Base-by-base conservation (phyloP, 2,888 invertebrate genomes). In the Cheilosia impressa region DNA sequence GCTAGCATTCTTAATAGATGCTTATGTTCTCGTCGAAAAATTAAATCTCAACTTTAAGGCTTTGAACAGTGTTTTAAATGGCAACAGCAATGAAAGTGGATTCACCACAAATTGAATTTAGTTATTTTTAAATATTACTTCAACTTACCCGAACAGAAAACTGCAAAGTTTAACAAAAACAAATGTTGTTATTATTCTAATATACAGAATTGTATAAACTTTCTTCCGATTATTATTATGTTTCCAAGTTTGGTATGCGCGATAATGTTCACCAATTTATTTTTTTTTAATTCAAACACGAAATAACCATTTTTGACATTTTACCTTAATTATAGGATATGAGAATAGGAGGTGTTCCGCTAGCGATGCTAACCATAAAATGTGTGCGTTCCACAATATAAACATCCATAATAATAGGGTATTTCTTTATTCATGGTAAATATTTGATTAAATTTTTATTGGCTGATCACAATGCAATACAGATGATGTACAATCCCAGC, bases 221-320 rank as follows among this genome's bases (percentile, higher is more conserved):
- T 38, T 1, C 13, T 38, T 38, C 3, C 13, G 13, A 38, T 31
- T 31, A 31, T 9, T 31, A 38, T 13, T 38, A 1, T 38, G 13
- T 45, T 45, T 6, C 7, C 0, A 47, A 47, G 19, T 47, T 31
- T 43, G n/a, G 22, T 9, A 22, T 65, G 7, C 10, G 15, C 10
- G 15, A 31, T 34, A 15, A 47, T 47, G 47, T 47, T 41, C 47
- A 66, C 38, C n/a, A 38, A 27, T 22, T 65, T n/a, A n/a, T n/a
- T 47, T 45, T 73, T 66, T 75, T 75, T 57, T 34, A 31, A 57
- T 65, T 75, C 75, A 75, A 75, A 75, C 63, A 57, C 58, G 65
- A 58, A 38, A 75, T 57, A 47, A 15, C 24, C 17, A 58, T 47
- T 55, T 57, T 41, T 65, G 75, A 75, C 75, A 58, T 58, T 75